Conservation (phyloP, 2,888 invertebrate genomes). For the Melanchra persicariae region DNA sequence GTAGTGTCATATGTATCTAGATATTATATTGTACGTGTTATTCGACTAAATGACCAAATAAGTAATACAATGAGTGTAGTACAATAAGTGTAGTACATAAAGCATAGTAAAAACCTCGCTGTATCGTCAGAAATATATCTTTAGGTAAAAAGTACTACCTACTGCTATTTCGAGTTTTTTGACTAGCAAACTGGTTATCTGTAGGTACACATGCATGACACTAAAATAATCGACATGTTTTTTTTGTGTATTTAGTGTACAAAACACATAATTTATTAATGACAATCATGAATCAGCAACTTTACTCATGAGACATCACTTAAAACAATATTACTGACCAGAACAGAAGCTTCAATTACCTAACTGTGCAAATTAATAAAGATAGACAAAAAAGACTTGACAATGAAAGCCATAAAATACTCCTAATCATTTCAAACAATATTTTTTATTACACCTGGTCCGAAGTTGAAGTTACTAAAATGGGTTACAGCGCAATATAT, state of each 20-base stretch:
- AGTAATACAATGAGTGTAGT: not conserved
- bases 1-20: not conserved
- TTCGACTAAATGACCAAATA: not conserved
- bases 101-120: not conserved
- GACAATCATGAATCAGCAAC: conserved; percentile 25
- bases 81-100: not conserved
- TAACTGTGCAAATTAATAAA: not conserved
- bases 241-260: conserved; percentile 14
- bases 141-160: not conserved
- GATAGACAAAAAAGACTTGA: not conserved
- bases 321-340: conserved; percentile 9
- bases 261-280: not conserved
- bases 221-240: conserved; percentile 4
- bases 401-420: conserved; percentile 4
- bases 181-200: conserved; percentile 1
- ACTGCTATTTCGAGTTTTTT: not conserved
- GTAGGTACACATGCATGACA: not conserved
- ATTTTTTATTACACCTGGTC: not conserved
- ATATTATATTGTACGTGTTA: not conserved
- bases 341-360: conserved; percentile 15
- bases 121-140: not conserved
- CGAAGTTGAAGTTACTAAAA: not conserved
- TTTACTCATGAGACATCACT: not conserved
- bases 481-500: not conserved
- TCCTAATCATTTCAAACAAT: not conserved